Evolutionary conservation across 1,140 invertebrate species (phyloP), one percentile per base, ranked within the genome.

Genomic region (Diorhabda elongata): DNA sequence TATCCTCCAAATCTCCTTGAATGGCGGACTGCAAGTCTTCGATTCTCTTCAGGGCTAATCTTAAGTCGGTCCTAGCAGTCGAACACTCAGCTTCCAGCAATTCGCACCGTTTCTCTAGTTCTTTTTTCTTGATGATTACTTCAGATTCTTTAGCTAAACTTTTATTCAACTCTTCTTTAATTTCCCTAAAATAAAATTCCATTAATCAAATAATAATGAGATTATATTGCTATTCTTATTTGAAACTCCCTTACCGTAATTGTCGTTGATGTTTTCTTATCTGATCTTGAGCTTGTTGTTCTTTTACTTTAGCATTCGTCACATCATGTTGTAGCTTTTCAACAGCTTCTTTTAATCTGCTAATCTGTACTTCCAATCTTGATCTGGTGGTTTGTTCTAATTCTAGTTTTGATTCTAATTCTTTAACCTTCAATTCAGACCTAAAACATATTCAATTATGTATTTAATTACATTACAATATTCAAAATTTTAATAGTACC

Each of bases 361-460:
- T 83, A 68, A 93, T 87, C 83, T 96, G 94, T 57, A 92, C 90
- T 83, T 97, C 95, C 3, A 95, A 80, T 44, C 94, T 87, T 5
- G 89, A 86, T 73, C 90, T 87, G 1, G 92, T 93, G 2, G 94
- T 94, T 76, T 91, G 89, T 78, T 98, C 95, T 64, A 97, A 82
- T 73, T 97, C 95, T 42, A 97, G 82, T 72, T 92, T 92, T 2
- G 92, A 94, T 79, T 97, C 95, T 58, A 97, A 82, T 77, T 98
- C 96, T 82, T 94, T 89, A 2, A 90, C 87, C 76, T 91, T 92
- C 73, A 92, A 85, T 79, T 95, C 92, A 64, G 94, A 84, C 47
- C 84, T 85, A 64, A 43, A 76, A 78, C 61, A 61, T 26, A 26
- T 26, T 26, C 26, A 26, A 26, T 26, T 26, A 26, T 26, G 26